Percentiles rank a stretch among this genome's conserved stretches.
Evolutionary conservation across 2,113 vertebrate species (phyloP).

Genomic region (Psettodes erumei): DNA sequence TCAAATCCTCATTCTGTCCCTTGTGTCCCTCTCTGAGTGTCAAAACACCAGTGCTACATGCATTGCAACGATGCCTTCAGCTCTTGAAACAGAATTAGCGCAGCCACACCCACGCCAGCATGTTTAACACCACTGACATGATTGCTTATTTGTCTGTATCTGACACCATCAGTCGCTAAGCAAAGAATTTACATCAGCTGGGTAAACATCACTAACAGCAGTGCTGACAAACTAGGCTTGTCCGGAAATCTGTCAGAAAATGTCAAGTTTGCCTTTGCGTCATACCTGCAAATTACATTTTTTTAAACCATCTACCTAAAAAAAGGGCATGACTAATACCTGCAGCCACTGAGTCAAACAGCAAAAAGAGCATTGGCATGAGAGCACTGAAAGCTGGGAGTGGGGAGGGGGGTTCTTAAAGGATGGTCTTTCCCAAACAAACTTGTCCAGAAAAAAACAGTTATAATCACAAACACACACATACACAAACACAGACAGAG

Average conservation of each 20-base stretch:
- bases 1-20: slow-evolving; percentile 27
- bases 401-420: slow-evolving; percentile 10
- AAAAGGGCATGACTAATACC: slow-evolving; percentile 23
- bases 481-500: slow-evolving; percentile 35
- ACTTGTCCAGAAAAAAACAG: slow-evolving; percentile 39
- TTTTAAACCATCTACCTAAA: slow-evolving; percentile 20
- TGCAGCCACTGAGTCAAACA: slow-evolving; percentile 7
- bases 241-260: slow-evolving; percentile 19
- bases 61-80: slow-evolving; percentile 15
- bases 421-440: slow-evolving; percentile 38
- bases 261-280: slow-evolving; percentile 18
- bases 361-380: slow-evolving; percentile 17
- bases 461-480: slow-evolving; percentile 52
- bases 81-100: slow-evolving; percentile 10
- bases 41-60: slow-evolving; percentile 37
- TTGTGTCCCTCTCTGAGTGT: slow-evolving; percentile 12
- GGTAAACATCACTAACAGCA: slow-evolving; percentile 24
- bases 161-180: slow-evolving; percentile 13
- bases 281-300: slow-evolving; percentile 20
- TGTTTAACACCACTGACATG: background rate
- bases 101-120: slow-evolving; percentile 6
- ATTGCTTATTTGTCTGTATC: slow-evolving; percentile 25
- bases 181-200: slow-evolving; percentile 33
- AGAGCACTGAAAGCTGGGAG: slow-evolving; percentile 13
- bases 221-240: background rate